Conservation (phyloP, 1,140 invertebrate genomes). For the Nebria ingens region DNA sequence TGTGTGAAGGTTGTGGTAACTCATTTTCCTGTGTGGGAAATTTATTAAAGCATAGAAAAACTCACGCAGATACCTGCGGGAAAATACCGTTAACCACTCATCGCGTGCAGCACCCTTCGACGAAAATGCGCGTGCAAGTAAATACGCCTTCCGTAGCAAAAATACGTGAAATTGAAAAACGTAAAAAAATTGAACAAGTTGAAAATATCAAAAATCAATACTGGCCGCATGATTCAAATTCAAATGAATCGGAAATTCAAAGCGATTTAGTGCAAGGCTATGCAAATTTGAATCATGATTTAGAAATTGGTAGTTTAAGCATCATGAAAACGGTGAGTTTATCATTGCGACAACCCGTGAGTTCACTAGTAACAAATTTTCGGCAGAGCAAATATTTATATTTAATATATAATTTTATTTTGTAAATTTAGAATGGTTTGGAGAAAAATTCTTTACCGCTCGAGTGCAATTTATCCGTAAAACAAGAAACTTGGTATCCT, state of each 20-base stretch:
- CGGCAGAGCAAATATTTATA: too few species aligned
- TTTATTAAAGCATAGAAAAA: constrained; percentile 34
- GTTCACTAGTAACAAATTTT: too few species aligned
- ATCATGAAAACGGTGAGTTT: too few species aligned
- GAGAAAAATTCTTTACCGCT: not conserved
- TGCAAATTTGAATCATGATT: too few species aligned
- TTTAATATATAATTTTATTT: too few species aligned
- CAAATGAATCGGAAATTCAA: too few species aligned
- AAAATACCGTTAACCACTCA: constrained; percentile 22
- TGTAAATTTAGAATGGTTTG: too few species aligned
- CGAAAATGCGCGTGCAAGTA: constrained; percentile 23
- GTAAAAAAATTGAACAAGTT: constrained; percentile 14
- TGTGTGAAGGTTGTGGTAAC: constrained; percentile 32
- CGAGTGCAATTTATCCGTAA: not conserved
- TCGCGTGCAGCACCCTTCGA: constrained; percentile 21
- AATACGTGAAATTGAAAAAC: constrained; percentile 16
- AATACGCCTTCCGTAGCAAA: constrained; percentile 22
- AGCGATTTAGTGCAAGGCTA: too few species aligned
- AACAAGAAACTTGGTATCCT: not conserved
- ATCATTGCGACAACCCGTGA: too few species aligned
- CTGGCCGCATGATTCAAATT: not conserved
- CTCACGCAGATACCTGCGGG: constrained; percentile 34
- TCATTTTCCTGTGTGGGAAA: constrained; percentile 37
- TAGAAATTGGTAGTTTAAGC: too few species aligned
- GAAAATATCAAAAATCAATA: not conserved